phyloP scores from a whole-genome alignment of 2,888 invertebrate species.

The Synanthedon andrenaeformis region DNA sequence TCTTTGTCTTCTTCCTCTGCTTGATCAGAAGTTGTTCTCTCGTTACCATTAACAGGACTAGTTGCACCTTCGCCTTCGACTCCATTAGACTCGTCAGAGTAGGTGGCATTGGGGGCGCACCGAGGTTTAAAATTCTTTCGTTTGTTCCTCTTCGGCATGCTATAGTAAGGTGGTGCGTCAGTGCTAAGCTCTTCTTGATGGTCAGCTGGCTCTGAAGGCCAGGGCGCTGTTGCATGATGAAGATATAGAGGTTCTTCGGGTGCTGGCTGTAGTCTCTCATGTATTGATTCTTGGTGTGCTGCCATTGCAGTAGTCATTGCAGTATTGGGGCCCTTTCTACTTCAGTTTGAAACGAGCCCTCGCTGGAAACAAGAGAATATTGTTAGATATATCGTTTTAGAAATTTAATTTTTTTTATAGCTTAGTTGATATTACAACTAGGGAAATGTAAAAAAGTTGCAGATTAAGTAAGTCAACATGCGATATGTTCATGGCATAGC shows the following conservation, averaged over 20 bases:
- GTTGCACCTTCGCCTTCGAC: constrained; percentile 36
- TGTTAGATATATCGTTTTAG: neutral
- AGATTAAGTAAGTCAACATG: neutral
- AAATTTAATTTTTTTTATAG: too few species aligned
- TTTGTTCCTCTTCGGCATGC: constrained; percentile 77
- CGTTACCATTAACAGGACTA: constrained; percentile 52
- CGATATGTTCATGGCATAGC: too few species aligned
- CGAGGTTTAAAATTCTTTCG: constrained; percentile 84
- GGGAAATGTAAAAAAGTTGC: neutral
- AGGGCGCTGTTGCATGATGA: constrained; percentile 66
- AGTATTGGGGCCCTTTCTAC: constrained; percentile 46
- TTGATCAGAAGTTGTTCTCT: constrained; percentile 46
- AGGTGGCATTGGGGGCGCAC: constrained; percentile 73
- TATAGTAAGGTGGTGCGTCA: constrained; percentile 57
- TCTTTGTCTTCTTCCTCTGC: constrained; percentile 34
- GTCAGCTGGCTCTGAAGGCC: constrained; percentile 54
- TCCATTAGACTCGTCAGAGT: constrained; percentile 63
- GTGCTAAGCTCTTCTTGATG: constrained; percentile 52
- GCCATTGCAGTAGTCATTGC: constrained; percentile 72
- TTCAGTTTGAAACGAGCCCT: constrained; percentile 51
- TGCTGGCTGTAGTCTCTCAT: constrained; percentile 61
- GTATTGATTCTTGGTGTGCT: constrained; percentile 66
- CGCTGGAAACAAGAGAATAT: constrained; percentile 28
- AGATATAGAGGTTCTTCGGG: constrained; percentile 56
- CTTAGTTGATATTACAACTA: too few species aligned